Evolutionary conservation across 2,113 vertebrate genomes (phyloP), one percentile per base, ranked within the genome.

Genomic region (Muntiacus reevesi): DNA sequence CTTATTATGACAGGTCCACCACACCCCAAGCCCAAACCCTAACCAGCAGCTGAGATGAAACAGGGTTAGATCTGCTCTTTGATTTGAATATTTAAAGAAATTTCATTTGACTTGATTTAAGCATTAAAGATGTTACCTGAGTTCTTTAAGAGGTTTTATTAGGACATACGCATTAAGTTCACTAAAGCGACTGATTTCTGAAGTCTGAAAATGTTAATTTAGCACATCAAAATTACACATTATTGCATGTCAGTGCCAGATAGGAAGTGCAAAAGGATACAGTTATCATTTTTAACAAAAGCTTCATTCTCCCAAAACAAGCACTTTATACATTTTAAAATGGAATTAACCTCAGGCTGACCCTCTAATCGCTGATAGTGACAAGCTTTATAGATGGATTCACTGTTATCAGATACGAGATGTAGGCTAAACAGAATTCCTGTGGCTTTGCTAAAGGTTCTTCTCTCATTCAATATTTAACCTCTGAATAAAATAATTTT

Each of bases 11-110:
- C 8, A 3, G 1, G 16, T 4, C 9, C 52, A 16, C 2, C 15
- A 7, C 8, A 21, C 28, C 19, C 21, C 6, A 6, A 40, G 7
- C 0, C 11, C 1, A 0, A 60, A 30, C 14, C 47, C 3, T 43
- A 2, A 27, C 3, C 33, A 33, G 2, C 19, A 16, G n/a, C 2
- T 3, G 30, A 33, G 21, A 64, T 0, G 4, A 33, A 84, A 5
- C 6, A 16, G 36, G 13, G 27, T 8, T 1, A 45, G 54, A 7
- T 15, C 54, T 7, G 14, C 33, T 27, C 33, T 55, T 13, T 30
- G 89, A 47, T 4, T 19, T 4, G 2, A n/a, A 74, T 1, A 7
- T 0, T 76, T 13, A 21, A 4, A 50, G 74, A 28, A 76, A 40
- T 4, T 8, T 2, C 23, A 64, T 6, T 3, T 33, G 15, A 79